Base-by-base conservation (phyloP, 1,140 invertebrate species). In the Brachionus paranguensis region DNA sequence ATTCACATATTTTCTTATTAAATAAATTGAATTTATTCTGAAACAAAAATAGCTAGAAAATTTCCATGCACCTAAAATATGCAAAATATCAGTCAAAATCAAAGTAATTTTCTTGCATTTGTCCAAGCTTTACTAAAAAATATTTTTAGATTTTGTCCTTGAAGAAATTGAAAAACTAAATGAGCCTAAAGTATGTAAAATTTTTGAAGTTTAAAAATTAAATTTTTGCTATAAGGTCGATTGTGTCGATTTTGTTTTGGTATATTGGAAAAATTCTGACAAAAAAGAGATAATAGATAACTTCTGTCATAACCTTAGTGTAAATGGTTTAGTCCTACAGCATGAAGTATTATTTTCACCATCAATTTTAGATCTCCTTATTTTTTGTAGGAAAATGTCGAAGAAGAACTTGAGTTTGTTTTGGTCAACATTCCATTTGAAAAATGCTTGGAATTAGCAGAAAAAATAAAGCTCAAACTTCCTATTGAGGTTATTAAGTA, bases 391-490 rank as follows among this genome's bases (percentile, higher is more conserved):
- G 29, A 76, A 50, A 50, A 76, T 50, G 1, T 27, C 10, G 72
- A 47, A 50, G 72, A 76, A 50, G 27, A 47, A 11, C 24, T 50
- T 1, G 43, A 60, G 20, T 79, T 79, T 64, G 78, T 79, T 41
- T 20, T 60, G 17, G 17, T 79, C 29, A 60, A 64, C 7, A 70
- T 60, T 10, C 64, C 79, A 24, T 83, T 68, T 50, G 79, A 83
- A 47, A 68, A 43, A 29, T 65, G 53, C 43, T 47, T 83, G 3
- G 43, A 68, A 68, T 37, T 65, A 8, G 79, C 79, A 8, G 79
- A 83, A 8, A 83, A 83, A 43, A 83, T 83, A 65, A 65, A 65
- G 47, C n/a, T 83, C 3, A 45, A 60, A 29, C 29, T 83, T 29
- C 79, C 79, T 1, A 83, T 83, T 47, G 60, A 83, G 33, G n/a